phyloP scores from a whole-genome alignment of 2,113 vertebrate genomes.

The Ciconia stormi region DNA sequence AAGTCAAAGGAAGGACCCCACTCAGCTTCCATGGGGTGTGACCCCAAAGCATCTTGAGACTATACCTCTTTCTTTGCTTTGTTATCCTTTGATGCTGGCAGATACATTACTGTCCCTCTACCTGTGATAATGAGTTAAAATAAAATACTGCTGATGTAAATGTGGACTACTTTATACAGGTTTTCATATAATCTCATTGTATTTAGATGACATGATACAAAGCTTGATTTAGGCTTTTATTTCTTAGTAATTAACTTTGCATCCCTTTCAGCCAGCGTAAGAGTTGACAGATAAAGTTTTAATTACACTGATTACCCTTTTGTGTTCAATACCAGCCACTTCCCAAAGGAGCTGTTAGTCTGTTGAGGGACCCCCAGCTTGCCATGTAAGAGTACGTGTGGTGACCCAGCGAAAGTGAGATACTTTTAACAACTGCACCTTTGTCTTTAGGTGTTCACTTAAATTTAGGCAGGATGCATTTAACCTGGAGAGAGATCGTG shows the following conservation, averaged over 20 bases:
- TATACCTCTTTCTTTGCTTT: not conserved
- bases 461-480: not conserved
- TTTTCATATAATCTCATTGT: not conserved
- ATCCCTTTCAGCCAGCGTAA: not conserved
- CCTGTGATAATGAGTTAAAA: not conserved
- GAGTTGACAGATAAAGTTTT: not conserved
- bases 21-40: not conserved
- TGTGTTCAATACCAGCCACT: not conserved
- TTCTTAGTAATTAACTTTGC: not conserved
- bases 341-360: not conserved
- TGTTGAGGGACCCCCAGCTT: not conserved
- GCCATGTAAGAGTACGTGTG: fast-evolving
- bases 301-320: not conserved
- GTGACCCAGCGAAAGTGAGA: not conserved
- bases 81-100: not conserved
- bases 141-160: not conserved
- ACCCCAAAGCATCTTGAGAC: not conserved
- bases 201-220: not conserved
- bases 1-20: not conserved
- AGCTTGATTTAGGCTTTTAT: not conserved
- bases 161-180: not conserved
- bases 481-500: not conserved
- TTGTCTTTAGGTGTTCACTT: not conserved
- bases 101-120: fast-evolving
- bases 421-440: not conserved